Percentiles rank a stretch among this genome's conserved stretches.
Evolutionary conservation across 2,888 invertebrate species (phyloP).

Genomic region (Hydriomena furcata): DNA sequence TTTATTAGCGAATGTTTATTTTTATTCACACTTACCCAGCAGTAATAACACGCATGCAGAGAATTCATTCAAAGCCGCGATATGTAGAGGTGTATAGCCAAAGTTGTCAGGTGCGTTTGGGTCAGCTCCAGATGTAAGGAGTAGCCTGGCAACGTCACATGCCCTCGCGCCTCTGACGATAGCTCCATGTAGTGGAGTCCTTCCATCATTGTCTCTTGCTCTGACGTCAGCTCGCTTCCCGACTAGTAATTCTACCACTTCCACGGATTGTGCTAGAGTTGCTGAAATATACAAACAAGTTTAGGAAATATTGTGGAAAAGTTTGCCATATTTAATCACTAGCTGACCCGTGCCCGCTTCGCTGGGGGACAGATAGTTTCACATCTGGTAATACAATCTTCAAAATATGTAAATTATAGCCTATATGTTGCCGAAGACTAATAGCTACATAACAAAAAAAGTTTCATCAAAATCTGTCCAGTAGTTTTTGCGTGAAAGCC

Average conservation of each 20-base stretch:
- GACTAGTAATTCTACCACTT: constrained; percentile 89
- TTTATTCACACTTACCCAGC: constrained; percentile 68
- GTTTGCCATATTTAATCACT: too few relatives aligned
- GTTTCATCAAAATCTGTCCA: too few relatives aligned
- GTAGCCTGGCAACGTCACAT: constrained; percentile 87
- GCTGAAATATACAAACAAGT: too few relatives aligned
- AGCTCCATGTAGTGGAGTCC: constrained; percentile 91
- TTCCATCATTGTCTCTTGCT: constrained; percentile 87
- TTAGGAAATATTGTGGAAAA: too few relatives aligned
- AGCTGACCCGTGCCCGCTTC: too few relatives aligned
- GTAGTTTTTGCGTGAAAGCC: too few relatives aligned
- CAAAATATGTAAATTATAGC: too few relatives aligned
- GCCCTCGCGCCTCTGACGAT: constrained; percentile 90
- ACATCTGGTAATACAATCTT: too few relatives aligned
- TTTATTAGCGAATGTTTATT: not conserved
- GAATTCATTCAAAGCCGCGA: constrained; percentile 92
- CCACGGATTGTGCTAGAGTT: constrained; percentile 90
- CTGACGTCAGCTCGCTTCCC: constrained; percentile 86
- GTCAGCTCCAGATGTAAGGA: constrained; percentile 86
- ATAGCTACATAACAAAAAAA: too few relatives aligned
- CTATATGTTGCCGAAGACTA: too few relatives aligned
- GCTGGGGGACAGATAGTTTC: too few relatives aligned
- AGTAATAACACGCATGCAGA: constrained; percentile 89
- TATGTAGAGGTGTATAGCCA: constrained; percentile 93
- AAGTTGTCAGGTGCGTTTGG: constrained; percentile 91